Conservation (phyloP, 2,113 vertebrate species). For the Empidonax alnorum region DNA sequence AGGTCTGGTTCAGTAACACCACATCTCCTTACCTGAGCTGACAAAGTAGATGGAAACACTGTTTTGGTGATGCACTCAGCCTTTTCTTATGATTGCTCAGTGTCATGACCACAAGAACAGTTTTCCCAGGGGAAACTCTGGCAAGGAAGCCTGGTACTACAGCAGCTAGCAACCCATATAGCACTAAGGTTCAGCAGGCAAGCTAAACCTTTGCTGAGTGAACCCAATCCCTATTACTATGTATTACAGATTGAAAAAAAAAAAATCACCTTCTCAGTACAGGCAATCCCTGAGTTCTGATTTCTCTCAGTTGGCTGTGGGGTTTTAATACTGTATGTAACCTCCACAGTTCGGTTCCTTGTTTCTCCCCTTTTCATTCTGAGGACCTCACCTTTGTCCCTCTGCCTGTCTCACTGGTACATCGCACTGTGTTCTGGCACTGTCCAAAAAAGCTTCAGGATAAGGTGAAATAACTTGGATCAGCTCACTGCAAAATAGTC, state of each 20-base stretch:
- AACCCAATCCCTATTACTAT: neutral
- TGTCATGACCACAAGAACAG: neutral
- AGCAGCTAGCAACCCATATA: neutral
- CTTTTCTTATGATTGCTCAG: neutral
- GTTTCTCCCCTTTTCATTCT: neutral
- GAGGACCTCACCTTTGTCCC: neutral
- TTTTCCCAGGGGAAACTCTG: neutral
- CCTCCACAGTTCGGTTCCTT: neutral
- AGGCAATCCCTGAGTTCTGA: neutral
- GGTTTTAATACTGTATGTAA: neutral
- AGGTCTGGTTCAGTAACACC: neutral
- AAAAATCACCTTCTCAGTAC: neutral
- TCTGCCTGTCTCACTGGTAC: neutral
- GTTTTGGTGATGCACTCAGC: neutral
- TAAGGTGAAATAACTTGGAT: neutral
- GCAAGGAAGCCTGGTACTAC: neutral
- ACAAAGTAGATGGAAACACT: neutral
- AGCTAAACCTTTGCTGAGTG: neutral
- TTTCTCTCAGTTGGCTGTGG: neutral
- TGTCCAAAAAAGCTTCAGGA: neutral
- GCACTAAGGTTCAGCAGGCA: neutral
- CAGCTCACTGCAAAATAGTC: neutral
- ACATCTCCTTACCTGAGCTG: neutral
- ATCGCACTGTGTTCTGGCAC: neutral
- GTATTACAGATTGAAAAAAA: neutral